Conservation (phyloP, 1,140 invertebrate genomes). For the Leptinotarsa texana region DNA sequence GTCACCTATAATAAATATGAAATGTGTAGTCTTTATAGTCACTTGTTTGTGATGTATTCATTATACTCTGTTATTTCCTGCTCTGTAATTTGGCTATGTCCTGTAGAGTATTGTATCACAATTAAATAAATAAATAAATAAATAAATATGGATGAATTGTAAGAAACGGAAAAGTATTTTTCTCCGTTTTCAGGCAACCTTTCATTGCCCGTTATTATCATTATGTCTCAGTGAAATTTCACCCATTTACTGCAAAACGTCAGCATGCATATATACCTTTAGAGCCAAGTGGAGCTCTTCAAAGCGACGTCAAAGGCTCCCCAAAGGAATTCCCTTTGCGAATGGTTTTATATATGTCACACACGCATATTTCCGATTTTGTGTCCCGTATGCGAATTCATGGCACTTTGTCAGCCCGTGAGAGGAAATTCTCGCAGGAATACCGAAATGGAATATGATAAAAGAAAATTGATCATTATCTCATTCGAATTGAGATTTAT, state of each 20-base stretch:
- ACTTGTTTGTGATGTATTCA: too few relatives aligned
- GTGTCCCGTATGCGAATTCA: conserved; percentile 38
- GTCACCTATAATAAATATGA: too few relatives aligned
- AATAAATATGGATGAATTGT: too few relatives aligned
- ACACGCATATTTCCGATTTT: conserved; percentile 45
- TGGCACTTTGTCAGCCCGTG: conserved; percentile 39
- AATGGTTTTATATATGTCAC: conserved; percentile 36
- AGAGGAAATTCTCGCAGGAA: conserved; percentile 10
- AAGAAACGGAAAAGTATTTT: too few relatives aligned
- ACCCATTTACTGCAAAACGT: background rate
- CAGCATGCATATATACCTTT: conserved; percentile 4
- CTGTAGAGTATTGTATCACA: too few relatives aligned
- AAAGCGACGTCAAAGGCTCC: conserved; percentile 15
- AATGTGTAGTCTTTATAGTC: too few relatives aligned
- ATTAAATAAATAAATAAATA: too few relatives aligned
- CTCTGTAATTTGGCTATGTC: too few relatives aligned
- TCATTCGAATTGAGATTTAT: background rate
- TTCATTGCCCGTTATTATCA: too few relatives aligned
- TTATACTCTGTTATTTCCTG: too few relatives aligned
- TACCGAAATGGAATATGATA: conserved; percentile 7
- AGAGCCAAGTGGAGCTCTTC: conserved; percentile 13
- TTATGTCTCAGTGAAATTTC: too few relatives aligned
- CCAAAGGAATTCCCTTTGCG: conserved; percentile 16
- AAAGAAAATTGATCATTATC: conserved; percentile 2
- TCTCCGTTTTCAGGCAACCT: too few relatives aligned